Conservation (phyloP, 2,797 vertebrate genomes). For the Sebastolobus alascanus region DNA sequence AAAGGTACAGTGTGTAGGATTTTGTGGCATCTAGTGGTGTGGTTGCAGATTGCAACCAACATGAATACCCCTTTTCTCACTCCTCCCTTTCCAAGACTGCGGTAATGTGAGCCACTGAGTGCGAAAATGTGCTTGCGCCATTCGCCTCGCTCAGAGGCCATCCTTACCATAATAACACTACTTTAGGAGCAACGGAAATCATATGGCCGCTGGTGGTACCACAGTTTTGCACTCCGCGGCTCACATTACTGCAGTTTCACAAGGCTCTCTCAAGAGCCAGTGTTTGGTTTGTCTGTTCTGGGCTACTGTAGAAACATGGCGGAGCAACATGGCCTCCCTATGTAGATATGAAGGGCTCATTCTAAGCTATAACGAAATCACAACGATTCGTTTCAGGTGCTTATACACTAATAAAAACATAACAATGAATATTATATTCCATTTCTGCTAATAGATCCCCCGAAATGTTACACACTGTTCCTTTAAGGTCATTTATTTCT, state of each 20-base stretch:
- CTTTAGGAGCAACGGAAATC: not conserved
- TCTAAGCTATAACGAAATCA: not conserved
- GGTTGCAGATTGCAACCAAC: not conserved
- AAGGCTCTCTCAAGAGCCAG: not conserved
- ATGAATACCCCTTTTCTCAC: not conserved
- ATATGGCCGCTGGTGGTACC: too few relatives aligned
- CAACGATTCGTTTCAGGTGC: not conserved
- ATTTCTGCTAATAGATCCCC: too few relatives aligned
- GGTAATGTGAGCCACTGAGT: not conserved
- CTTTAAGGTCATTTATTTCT: not conserved
- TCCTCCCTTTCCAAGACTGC: not conserved
- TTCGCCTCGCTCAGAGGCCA: too few relatives aligned
- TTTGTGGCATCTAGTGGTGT: not conserved
- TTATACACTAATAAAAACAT: too few relatives aligned
- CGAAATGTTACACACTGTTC: not conserved
- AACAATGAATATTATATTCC: too few relatives aligned
- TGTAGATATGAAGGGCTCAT: fast-evolving
- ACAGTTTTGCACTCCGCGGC: fast-evolving
- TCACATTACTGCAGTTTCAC: not conserved
- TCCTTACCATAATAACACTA: not conserved
- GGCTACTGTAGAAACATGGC: not conserved
- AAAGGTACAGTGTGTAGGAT: not conserved
- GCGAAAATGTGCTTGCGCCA: not conserved
- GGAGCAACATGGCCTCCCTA: too few relatives aligned
- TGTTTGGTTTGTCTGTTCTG: not conserved